Conservation (phyloP, 2,797 vertebrate species). For the Gouania willdenowi region DNA sequence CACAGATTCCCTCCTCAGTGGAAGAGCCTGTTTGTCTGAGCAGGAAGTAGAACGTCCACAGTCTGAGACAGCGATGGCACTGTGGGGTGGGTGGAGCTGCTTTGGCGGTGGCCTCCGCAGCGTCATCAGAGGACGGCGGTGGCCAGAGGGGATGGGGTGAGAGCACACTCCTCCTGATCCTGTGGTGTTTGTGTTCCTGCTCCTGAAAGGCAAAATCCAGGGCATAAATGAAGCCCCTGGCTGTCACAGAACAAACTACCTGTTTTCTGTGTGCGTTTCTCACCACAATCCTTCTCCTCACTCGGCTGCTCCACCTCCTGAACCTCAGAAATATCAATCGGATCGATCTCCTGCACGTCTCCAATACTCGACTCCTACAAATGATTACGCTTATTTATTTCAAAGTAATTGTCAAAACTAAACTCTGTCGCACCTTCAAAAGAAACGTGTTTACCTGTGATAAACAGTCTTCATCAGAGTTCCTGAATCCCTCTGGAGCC, state of each 20-base stretch:
- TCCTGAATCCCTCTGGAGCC: slow-evolving; percentile 71
- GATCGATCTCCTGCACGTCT: slow-evolving; percentile 48
- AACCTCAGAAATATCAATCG: slow-evolving; percentile 39
- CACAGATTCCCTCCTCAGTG: slow-evolving; percentile 55
- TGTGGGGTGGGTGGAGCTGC: slow-evolving; percentile 4
- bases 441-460: slow-evolving; percentile 46
- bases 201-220: slow-evolving; percentile 28
- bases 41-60: slow-evolving; percentile 36
- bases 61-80: slow-evolving; percentile 22
- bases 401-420: no score
- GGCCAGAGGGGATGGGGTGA: slow-evolving; percentile 39
- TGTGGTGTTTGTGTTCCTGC: slow-evolving; percentile 34
- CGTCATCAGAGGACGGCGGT: slow-evolving; percentile 38
- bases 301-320: slow-evolving; percentile 40
- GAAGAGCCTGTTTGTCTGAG: slow-evolving; percentile 68
- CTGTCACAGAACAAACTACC: slow-evolving; percentile 1
- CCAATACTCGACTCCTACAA: slow-evolving; percentile 55
- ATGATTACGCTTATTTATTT: no score
- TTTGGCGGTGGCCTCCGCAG: slow-evolving; percentile 9
- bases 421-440: not conserved
- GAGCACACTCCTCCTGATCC: slow-evolving; percentile 37
- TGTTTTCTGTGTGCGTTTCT: slow-evolving; percentile 21
- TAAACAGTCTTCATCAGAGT: slow-evolving; percentile 66
- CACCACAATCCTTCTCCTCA: slow-evolving; percentile 29
- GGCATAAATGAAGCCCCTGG: not conserved